Percentiles rank a stretch among this genome's conserved stretches.
Evolutionary conservation across 1,140 invertebrate species (phyloP).

Genomic region (Drosophila tsacasi): DNA sequence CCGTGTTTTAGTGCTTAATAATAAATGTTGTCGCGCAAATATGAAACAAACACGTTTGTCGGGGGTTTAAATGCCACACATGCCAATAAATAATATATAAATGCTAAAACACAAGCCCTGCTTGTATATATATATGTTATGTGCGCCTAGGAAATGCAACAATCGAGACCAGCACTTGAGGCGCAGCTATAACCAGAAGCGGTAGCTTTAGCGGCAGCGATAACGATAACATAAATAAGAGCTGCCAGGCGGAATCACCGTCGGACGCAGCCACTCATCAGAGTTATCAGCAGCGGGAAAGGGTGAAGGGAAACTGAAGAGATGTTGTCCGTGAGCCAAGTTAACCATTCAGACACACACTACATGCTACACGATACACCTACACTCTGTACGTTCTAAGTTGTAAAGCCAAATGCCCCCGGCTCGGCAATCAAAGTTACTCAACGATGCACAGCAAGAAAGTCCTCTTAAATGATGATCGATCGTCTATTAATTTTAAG

Average conservation of each 20-base stretch:
- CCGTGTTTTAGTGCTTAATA: conserved; percentile 45
- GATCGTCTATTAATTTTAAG: conserved; percentile 6
- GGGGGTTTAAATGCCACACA: conserved; percentile 28
- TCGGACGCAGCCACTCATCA: conserved; percentile 44
- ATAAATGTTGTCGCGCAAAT: conserved; percentile 70
- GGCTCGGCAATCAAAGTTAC: conserved; percentile 68
- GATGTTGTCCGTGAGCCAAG: conserved; percentile 59
- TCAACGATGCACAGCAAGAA: conserved; percentile 22
- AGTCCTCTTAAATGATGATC: conserved; percentile 21
- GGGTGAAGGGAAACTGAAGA: background rate
- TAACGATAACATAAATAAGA: conserved; percentile 49
- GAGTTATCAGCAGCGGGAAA: conserved; percentile 7
- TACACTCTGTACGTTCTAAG: background rate
- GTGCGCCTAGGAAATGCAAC: conserved; percentile 49
- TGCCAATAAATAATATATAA: conserved; percentile 21
- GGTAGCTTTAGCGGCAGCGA: conserved; percentile 21
- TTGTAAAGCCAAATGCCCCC: conserved; percentile 51
- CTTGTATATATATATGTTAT: conserved; percentile 46
- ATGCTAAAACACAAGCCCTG: conserved; percentile 23
- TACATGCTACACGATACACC: background rate
- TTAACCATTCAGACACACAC: conserved; percentile 37
- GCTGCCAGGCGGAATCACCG: conserved; percentile 31
- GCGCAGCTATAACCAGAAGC: conserved; percentile 23
- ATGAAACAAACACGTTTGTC: conserved; percentile 64
- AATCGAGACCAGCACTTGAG: conserved; percentile 13